phyloP scores from a whole-genome alignment of 1,140 invertebrate species.

The Drosophila malerkotliana region DNA sequence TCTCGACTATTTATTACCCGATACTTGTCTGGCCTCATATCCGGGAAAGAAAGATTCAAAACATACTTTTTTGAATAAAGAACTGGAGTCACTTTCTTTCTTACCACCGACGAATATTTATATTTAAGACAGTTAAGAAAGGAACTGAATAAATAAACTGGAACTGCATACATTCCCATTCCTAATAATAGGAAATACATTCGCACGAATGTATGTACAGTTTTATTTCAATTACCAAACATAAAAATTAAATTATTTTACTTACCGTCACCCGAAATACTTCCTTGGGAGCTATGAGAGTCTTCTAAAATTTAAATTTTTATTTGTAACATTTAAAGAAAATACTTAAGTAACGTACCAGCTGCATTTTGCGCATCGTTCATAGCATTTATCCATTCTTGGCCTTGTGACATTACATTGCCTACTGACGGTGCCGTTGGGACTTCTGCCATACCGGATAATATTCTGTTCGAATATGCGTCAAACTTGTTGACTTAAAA shows the following conservation, averaged over 20 bases:
- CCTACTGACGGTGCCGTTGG: constrained; percentile 26
- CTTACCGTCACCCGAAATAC: constrained; percentile 80
- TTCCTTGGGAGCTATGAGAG: constrained; percentile 79
- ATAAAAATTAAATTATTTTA: not conserved
- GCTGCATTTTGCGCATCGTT: constrained; percentile 62
- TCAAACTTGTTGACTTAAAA: constrained; percentile 64
- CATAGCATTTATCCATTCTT: constrained; percentile 71
- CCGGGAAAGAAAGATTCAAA: no score
- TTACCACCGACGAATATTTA: no score
- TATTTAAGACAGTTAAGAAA: no score
- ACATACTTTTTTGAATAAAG: no score
- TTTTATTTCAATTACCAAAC: no score
- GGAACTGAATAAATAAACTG: no score
- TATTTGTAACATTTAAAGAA: not conserved
- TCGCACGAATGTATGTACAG: no score
- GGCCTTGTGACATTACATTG: constrained; percentile 62
- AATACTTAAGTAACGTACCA: constrained; percentile 38
- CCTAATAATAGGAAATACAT: no score
- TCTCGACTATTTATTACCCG: not conserved
- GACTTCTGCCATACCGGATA: constrained; percentile 37
- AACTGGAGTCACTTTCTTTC: no score
- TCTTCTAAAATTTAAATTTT: constrained; percentile 59
- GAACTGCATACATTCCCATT: no score
- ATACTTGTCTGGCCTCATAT: not conserved
- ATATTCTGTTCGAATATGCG: constrained; percentile 51